Conservation (phyloP, 2,113 vertebrate species). For the Drymodes brunneopygia region DNA sequence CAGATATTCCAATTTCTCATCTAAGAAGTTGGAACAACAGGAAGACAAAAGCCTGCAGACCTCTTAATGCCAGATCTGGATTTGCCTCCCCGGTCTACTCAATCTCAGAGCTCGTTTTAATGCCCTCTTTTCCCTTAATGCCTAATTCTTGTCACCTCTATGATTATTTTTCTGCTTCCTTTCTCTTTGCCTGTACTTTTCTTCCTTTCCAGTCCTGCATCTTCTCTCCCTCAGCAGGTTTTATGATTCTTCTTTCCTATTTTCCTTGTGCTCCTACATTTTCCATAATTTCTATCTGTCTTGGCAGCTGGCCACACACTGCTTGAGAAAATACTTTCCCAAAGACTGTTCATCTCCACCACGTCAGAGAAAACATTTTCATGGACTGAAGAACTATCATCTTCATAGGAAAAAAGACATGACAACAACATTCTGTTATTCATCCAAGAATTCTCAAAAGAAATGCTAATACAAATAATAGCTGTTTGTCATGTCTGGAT, state of each 20-base stretch:
- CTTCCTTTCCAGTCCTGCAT: neutral
- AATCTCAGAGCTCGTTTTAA: neutral
- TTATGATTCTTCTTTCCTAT: neutral
- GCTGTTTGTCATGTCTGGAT: neutral
- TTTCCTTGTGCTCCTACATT: neutral
- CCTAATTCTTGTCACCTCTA: neutral
- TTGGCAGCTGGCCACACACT: neutral
- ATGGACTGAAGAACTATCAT: neutral
- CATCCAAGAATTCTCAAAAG: neutral
- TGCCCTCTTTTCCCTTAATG: neutral
- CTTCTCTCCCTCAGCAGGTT: neutral
- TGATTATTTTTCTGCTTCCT: neutral
- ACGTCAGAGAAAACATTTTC: neutral
- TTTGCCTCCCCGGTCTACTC: neutral
- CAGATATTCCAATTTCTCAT: neutral
- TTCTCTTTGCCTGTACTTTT: neutral
- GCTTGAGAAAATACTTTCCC: conserved; percentile 43
- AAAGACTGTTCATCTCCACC: neutral
- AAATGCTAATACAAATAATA: neutral
- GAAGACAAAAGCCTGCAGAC: conserved; percentile 10
- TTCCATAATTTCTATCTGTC: neutral
- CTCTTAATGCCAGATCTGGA: neutral
- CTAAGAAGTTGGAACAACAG: neutral
- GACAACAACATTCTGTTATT: neutral
- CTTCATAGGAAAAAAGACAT: neutral